phyloP scores from a whole-genome alignment of 2,113 vertebrate species.

The Daubentonia madagascariensis region DNA sequence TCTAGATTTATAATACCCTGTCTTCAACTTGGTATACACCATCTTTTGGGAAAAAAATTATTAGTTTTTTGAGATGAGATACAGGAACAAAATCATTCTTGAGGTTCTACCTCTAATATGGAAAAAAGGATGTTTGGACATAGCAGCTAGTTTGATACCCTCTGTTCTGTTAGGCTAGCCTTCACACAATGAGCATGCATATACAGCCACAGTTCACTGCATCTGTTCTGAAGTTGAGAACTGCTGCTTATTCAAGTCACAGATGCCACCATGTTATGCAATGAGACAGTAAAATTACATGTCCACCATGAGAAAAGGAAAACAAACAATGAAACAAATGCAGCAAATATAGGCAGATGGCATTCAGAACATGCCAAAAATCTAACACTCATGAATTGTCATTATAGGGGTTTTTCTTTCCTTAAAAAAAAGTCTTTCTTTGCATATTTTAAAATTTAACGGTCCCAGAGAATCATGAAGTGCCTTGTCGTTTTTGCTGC shows the following conservation, averaged over 20 bases:
- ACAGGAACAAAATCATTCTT: slow-evolving; percentile 82
- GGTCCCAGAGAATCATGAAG: slow-evolving; percentile 91
- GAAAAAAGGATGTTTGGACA: slow-evolving; percentile 70
- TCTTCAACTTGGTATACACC: slow-evolving; percentile 75
- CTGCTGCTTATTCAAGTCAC: slow-evolving; percentile 80
- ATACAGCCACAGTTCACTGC: slow-evolving; percentile 75
- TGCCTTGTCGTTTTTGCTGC: slow-evolving; percentile 98
- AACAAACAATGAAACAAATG: slow-evolving; percentile 80
- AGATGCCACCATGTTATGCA: slow-evolving; percentile 68
- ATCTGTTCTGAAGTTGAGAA: slow-evolving; percentile 70
- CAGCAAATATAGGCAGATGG: slow-evolving; percentile 78
- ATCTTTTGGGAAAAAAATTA: slow-evolving; percentile 71
- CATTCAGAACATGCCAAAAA: slow-evolving; percentile 85
- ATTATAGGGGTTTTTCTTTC: slow-evolving; percentile 75
- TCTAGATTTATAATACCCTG: slow-evolving; percentile 77
- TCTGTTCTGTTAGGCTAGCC: slow-evolving; percentile 72
- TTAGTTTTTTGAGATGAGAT: slow-evolving; percentile 81
- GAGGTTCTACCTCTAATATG: slow-evolving; percentile 77
- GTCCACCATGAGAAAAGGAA: slow-evolving; percentile 80
- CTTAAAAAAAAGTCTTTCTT: slow-evolving; percentile 80
- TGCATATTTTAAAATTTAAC: slow-evolving; percentile 80
- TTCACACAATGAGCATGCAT: slow-evolving; percentile 84
- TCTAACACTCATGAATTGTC: slow-evolving; percentile 85
- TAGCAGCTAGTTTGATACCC: slow-evolving; percentile 75
- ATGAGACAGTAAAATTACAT: slow-evolving; percentile 73